Base-by-base conservation (phyloP, 37 sponge, comb jelly and placozoan species). In the Spongilla lacustris region DNA sequence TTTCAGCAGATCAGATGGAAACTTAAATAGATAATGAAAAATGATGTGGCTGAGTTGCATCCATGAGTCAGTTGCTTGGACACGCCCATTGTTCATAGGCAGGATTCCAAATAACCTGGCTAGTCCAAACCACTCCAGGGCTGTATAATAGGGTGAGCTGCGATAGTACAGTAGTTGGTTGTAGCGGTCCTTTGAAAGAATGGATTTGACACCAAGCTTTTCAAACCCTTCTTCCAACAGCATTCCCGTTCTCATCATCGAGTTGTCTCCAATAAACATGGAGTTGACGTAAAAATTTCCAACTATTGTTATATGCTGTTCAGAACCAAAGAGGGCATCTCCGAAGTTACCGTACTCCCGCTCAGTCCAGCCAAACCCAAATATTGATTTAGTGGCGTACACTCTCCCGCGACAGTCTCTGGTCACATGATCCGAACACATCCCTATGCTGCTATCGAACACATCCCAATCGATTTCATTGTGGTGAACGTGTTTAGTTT, bases 361-460 rank as follows among this genome's bases (percentile, higher is more conserved):
- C 4, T 36, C 22, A 1, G 37, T 83, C 83, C 83, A 83, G n/a
- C 83, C 50, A 26, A 71, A 71, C 73, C 50, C 41, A 30, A 49
- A 71, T 1, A 72, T 19, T 0, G 83, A 83, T 0, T 48, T 71
- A 12, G 0, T 11, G 29, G 36, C 83, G 37, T 48, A 83, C 28
- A 41, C 49, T 41, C 41, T 41, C 3, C 41, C 6, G 41, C 41
- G 41, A 41, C 41, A 41, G 6, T 9, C 41, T 9, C 41, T 41
- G 41, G 3, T 6, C 41, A 3, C 41, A 41, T 41, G 6, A 41
- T 3, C 6, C 41, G 41, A 41, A 41, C 41, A 41, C 41, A 41
- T 41, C 41, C 41, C 41, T 41, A 41, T 9, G 41, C 41, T 41
- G 41, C 41, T 41, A 6, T 41, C 6, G 41, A 41, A 41, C 6